Conservation (phyloP, 2,113 vertebrate genomes). For the Sander lucioperca region DNA sequence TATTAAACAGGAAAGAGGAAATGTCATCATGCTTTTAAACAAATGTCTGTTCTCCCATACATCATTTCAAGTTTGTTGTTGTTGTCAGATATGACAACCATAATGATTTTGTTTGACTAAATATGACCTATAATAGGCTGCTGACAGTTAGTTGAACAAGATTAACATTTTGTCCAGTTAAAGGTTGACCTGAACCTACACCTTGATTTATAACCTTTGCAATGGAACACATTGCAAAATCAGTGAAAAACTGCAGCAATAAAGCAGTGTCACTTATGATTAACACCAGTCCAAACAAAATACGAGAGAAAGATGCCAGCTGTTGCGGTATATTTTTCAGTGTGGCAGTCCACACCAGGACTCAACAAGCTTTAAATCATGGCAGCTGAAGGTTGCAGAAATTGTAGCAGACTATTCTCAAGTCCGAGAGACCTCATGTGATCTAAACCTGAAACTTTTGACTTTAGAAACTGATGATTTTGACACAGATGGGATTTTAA, state of each 20-base stretch:
- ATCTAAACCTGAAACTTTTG: conserved; percentile 14
- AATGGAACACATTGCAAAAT: neutral
- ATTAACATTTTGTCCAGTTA: conserved; percentile 20
- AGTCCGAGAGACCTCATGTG: neutral
- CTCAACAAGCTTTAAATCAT: neutral
- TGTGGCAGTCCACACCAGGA: neutral
- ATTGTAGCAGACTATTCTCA: neutral
- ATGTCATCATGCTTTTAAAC: neutral
- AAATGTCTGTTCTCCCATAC: neutral
- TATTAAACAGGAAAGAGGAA: conserved; percentile 3
- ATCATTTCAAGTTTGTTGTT: neutral
- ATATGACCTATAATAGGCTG: conserved; percentile 10
- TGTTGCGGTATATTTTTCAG: conserved; percentile 41
- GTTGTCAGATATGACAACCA: neutral
- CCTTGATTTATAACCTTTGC: conserved; percentile 49
- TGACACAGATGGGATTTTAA: neutral
- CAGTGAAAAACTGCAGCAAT: conserved; percentile 35
- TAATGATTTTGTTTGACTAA: neutral
- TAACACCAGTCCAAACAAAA: conserved; percentile 16
- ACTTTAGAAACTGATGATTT: conserved; percentile 12
- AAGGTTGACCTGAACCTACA: neutral
- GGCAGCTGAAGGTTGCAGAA: neutral
- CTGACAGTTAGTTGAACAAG: conserved; percentile 29
- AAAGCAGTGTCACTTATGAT: conserved; percentile 10
- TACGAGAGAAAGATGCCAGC: conserved; percentile 24